A percentile compares a stretch with the other conserved stretches of the same genome.
Conservation (phyloP, 1,140 invertebrate species). For the Triops cancriformis region DNA sequence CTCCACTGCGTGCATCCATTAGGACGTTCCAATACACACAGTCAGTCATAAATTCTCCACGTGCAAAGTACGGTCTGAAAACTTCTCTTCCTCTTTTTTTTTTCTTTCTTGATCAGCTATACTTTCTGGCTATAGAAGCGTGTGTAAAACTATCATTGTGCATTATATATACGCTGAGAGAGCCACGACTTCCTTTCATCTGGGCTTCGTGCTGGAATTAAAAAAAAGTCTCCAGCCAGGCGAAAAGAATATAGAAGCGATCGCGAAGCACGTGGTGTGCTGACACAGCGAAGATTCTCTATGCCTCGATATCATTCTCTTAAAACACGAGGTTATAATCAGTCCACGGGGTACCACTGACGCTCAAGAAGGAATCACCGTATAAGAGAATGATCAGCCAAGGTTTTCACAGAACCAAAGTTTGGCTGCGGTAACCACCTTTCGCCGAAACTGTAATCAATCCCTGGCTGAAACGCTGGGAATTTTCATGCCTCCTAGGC, state of each 20-base stretch:
- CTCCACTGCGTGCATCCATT: not conserved
- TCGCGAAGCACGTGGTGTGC: not conserved
- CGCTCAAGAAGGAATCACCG: no score
- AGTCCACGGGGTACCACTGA: not conserved
- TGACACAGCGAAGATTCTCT: not conserved
- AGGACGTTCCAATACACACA: not conserved
- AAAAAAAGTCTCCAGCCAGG: constrained; percentile 2
- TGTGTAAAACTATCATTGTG: no score
- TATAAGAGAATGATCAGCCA: not conserved
- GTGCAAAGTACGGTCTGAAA: not conserved
- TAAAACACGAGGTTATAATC: not conserved
- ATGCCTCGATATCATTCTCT: not conserved
- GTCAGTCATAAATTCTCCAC: not conserved
- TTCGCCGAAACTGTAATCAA: not conserved
- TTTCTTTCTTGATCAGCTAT: not conserved
- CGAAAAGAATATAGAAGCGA: not conserved
- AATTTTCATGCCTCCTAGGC: not conserved
- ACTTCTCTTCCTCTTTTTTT: not conserved
- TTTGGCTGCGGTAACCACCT: not conserved
- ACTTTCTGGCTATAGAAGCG: not conserved
- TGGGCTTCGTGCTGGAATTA: not conserved
- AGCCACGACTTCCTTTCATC: not conserved
- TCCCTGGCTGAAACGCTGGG: not conserved
- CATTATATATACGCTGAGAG: not conserved
- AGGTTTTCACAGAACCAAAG: not conserved